A percentile compares a stretch with the other conserved stretches of the same genome.
These are phyloP conservation scores for Mastigias papua DNA, from an alignment of 30 jellyfish, hydroid and myxozoan species.

Conservation along the genomic window DNA sequence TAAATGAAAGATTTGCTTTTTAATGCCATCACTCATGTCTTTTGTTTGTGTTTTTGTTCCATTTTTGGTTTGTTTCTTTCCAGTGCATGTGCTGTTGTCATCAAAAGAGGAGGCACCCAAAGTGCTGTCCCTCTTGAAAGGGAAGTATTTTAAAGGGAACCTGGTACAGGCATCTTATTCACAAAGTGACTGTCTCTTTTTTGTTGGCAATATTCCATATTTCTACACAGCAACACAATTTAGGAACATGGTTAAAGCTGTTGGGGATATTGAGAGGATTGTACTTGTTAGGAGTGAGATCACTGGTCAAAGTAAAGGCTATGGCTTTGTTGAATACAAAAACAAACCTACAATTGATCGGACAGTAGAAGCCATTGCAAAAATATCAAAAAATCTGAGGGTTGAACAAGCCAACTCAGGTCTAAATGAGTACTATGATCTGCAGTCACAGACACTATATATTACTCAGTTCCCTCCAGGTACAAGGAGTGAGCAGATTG, in stretches of 20 bases:
- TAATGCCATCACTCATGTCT: too few relatives aligned
- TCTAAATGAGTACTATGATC: constrained; percentile 61
- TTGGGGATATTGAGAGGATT: constrained; percentile 77
- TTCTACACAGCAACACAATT: constrained; percentile 31
- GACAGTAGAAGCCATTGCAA: constrained; percentile 45
- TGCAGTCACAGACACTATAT: constrained; percentile 80
- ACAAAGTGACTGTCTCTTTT: constrained; percentile 59
- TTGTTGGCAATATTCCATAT: constrained; percentile 86
- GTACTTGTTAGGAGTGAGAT: constrained; percentile 63
- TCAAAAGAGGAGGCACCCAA: constrained; percentile 67
- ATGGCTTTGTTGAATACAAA: constrained; percentile 86
- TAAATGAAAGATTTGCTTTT: too few relatives aligned
- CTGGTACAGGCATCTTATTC: constrained; percentile 58
- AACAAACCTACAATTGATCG: constrained; percentile 41
- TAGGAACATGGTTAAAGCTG: constrained; percentile 52
- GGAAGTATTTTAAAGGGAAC: constrained; percentile 51
- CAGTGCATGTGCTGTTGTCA: constrained; percentile 71
- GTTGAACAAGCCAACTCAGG: constrained; percentile 72
- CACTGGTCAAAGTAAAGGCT: constrained; percentile 88
- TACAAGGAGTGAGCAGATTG: constrained; percentile 78
- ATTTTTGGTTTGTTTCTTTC: not conserved
- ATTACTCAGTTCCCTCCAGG: constrained; percentile 80
- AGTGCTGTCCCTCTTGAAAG: constrained; percentile 40
- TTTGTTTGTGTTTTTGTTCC: too few relatives aligned
- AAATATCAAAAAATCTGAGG: constrained; percentile 36